Evolutionary conservation across 2,888 invertebrate genomes (phyloP).

Genomic region (Ennomos erosarius): DNA sequence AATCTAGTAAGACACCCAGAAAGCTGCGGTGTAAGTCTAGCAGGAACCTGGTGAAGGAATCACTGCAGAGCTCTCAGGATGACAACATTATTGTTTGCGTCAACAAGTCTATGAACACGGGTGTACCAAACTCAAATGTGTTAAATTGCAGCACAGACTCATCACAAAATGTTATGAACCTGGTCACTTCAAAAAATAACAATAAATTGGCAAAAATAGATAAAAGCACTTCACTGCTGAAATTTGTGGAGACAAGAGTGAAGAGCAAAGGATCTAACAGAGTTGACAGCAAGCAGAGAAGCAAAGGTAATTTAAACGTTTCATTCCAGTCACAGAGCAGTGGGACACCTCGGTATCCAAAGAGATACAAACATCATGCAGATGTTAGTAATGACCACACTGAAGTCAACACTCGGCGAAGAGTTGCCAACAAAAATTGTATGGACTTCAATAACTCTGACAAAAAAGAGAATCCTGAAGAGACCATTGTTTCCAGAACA

Average conservation of each 20-base stretch:
- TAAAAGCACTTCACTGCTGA: constrained; percentile 66
- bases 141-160: constrained; percentile 72
- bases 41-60: constrained; percentile 63
- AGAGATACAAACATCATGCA: constrained; percentile 53
- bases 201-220: constrained; percentile 54
- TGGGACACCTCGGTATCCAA: constrained; percentile 68
- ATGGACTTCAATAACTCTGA: constrained; percentile 58
- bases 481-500: constrained; percentile 58
- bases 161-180: constrained; percentile 69
- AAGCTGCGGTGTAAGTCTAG: constrained; percentile 63
- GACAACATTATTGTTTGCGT: constrained; percentile 63
- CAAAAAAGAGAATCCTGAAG: constrained; percentile 64
- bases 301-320: constrained; percentile 55
- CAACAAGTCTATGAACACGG: constrained; percentile 67
- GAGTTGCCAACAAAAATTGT: constrained; percentile 47
- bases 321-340: constrained; percentile 65
- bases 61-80: constrained; percentile 45
- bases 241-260: constrained; percentile 62
- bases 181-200: constrained; percentile 60
- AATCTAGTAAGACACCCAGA: constrained; percentile 62
- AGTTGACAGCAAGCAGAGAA: constrained; percentile 38
- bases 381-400: constrained; percentile 27
- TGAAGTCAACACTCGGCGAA: constrained; percentile 35
- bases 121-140: constrained; percentile 44
- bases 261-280: constrained; percentile 43